Conservation (phyloP, 2,797 vertebrate genomes). For the Halcyon leucocephala region DNA sequence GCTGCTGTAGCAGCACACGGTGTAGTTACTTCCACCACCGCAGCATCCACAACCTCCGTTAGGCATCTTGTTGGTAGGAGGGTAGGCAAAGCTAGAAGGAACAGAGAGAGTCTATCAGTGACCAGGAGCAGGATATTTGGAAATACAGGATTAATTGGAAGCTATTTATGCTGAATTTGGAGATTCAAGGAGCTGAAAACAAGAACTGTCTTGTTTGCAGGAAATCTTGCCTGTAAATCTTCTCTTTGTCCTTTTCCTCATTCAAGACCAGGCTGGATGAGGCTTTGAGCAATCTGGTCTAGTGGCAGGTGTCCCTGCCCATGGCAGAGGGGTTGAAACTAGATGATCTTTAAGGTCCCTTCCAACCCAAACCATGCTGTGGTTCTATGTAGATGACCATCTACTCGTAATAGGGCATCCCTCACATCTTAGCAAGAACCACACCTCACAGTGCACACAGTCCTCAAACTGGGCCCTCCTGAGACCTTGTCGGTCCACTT, state of each 20-base stretch:
- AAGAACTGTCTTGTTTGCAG: fast-evolving
- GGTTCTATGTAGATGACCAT: neutral
- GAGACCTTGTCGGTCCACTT: fast-evolving
- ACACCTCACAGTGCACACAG: fast-evolving
- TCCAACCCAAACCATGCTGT: no score
- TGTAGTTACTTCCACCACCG: neutral
- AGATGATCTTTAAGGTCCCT: no score
- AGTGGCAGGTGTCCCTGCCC: no score
- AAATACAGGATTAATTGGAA: neutral
- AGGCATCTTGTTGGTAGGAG: neutral
- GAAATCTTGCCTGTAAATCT: fast-evolving
- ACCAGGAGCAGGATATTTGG: neutral
- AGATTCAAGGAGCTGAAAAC: neutral
- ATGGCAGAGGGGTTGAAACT: no score
- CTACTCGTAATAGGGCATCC: neutral
- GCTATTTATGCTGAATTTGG: fast-evolving
- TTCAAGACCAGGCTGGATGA: no score
- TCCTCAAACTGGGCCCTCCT: neutral
- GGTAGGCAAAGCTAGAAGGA: conserved; percentile 14
- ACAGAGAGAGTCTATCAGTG: neutral
- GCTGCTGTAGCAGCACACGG: neutral
- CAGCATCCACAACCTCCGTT: neutral
- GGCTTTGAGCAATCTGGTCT: no score
- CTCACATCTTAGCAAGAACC: neutral
- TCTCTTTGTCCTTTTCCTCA: neutral